Base-by-base conservation (phyloP, 2,113 vertebrate genomes). In the Myrmophylax atrothorax region DNA sequence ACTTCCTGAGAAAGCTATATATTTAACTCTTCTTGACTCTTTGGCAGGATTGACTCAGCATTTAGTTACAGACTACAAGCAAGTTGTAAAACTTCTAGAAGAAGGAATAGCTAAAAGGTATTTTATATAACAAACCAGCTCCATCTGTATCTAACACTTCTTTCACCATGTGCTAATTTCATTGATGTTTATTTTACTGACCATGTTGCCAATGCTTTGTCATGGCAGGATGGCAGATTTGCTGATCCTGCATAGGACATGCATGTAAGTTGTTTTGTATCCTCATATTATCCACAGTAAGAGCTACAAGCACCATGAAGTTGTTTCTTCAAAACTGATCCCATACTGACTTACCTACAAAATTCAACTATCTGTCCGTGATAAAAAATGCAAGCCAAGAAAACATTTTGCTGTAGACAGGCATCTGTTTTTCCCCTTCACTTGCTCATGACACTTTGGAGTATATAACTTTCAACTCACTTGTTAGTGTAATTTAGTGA, bases 31-130 rank as follows among this genome's bases (percentile, higher is more conserved):
- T 75, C 79, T 85, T 59, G 90, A 97, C 96, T 95, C 42, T 96
- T 90, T 95, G 84, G 53, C 97, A 99, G 99, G 99, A 81, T 98
- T 99, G 87, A 99, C 99, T 26, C 99, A 99, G 88, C 99, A 99
- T 94, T 97, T 99, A 92, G 99, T 99, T 93, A 98, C 99, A 40
- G 98, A 98, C 98, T 99, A 98, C 98, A 98, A 99, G 95, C 99
- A 99, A 98, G 98, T 99, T 68, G 97, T 99, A 89, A 97, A 98
- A 86, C 99, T 99, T 82, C 96, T 99, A 87, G 99, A 99, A 95
- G 98, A 98, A 96, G 99, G 99, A 94, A 98, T 99, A 92, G 98
- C 98, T 96, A 99, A 99, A 98, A 99, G 98, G 98, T 98, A 98
- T 90, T 95, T 82, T 35, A 9, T 58, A 15, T 87, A 80, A 42